These are phyloP conservation scores for Oncorhynchus gorbuscha DNA, from an alignment of 2,113 vertebrate genomes.

Conservation along the genomic window DNA sequence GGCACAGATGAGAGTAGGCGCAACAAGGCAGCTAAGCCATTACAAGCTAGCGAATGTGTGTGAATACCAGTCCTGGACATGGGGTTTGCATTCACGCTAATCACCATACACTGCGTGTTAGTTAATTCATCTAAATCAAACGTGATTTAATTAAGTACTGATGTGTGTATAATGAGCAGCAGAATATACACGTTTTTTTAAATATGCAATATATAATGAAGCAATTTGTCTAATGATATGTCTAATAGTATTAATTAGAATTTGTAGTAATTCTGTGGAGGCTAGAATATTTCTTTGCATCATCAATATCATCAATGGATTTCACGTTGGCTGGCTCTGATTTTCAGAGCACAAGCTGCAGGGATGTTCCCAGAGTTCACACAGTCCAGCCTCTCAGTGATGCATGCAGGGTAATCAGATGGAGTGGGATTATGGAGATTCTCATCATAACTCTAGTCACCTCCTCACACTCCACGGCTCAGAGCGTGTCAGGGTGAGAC, in stretches of 20 bases:
- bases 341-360: not conserved
- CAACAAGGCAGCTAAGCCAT: constrained; percentile 48
- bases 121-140: no score
- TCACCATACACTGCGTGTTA: constrained; percentile 23
- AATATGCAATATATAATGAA: not conserved
- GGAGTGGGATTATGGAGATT: not conserved
- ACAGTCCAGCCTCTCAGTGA: not conserved
- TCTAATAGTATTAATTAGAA: not conserved
- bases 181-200: not conserved
- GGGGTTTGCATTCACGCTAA: constrained; percentile 25
- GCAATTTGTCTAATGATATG: not conserved
- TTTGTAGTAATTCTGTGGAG: not conserved
- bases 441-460: not conserved
- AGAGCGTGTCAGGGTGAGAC: not conserved
- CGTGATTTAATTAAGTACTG: no score
- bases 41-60: constrained; percentile 55
- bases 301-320: no score
- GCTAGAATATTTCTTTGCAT: no score
- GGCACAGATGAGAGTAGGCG: constrained; percentile 17
- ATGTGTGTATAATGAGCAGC: constrained; percentile 16
- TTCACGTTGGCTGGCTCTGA: no score
- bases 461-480: not conserved
- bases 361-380: not conserved
- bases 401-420: not conserved
- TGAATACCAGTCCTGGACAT: constrained; percentile 33